Conservation (phyloP, 2,888 invertebrate species). For the Volucella bombylans region DNA sequence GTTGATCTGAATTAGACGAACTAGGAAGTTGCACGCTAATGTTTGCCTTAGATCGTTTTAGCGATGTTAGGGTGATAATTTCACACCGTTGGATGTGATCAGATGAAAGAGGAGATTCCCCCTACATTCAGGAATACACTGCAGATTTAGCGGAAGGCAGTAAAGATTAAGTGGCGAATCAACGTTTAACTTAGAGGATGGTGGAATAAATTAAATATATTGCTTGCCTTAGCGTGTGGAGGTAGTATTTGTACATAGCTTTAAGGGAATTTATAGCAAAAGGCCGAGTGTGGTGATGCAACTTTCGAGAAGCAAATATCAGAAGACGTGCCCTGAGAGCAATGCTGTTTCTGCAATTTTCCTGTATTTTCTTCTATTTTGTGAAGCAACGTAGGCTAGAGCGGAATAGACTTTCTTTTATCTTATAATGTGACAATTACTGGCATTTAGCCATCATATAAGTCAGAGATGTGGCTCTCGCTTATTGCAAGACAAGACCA, state of each 20-base stretch:
- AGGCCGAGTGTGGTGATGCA: no score
- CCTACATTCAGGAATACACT: neutral
- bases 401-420: no score
- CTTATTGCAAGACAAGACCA: no score
- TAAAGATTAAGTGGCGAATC: neutral
- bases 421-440: no score
- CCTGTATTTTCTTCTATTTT: no score
- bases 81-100: slow-evolving; percentile 49
- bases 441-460: no score
- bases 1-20: slow-evolving; percentile 66
- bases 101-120: slow-evolving; percentile 1
- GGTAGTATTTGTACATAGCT: neutral
- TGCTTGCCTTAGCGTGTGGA: slow-evolving; percentile 10
- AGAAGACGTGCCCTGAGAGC: no score
- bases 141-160: neutral
- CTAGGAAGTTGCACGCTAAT: slow-evolving; percentile 60
- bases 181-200: slow-evolving; percentile 14
- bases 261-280: no score
- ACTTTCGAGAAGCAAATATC: no score
- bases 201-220: slow-evolving; percentile 15
- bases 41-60: slow-evolving; percentile 55
- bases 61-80: slow-evolving; percentile 57
- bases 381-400: no score
- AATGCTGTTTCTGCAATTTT: no score
- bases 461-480: no score